phyloP scores from a whole-genome alignment of 1,140 invertebrate genomes.

The Euwallacea fornicatus region DNA sequence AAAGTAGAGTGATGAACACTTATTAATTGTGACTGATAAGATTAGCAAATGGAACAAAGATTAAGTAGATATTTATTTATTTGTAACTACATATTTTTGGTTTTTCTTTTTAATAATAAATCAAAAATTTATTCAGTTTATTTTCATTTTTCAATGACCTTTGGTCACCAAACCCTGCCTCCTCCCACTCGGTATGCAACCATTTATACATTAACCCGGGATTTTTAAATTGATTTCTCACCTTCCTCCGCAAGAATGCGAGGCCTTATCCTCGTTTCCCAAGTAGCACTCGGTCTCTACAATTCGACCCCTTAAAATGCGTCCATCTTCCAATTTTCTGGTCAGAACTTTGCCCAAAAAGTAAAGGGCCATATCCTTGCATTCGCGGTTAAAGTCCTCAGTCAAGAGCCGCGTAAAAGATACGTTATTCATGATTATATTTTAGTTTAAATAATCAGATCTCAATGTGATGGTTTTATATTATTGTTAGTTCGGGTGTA shows the following conservation, averaged over 20 bases:
- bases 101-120: no score
- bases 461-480: not conserved
- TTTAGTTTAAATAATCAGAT: not conserved
- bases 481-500: not conserved
- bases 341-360: constrained; percentile 70
- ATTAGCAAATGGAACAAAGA: not conserved
- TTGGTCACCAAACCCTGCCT: no score
- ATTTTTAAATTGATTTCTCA: constrained; percentile 27
- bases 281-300: constrained; percentile 82
- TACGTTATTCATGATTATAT: not conserved
- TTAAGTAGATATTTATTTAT: not conserved
- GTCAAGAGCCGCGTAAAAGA: constrained; percentile 1
- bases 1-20: not conserved
- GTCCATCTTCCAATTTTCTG: constrained; percentile 58
- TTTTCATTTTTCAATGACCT: no score
- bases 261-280: constrained; percentile 72
- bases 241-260: constrained; percentile 62
- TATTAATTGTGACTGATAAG: not conserved
- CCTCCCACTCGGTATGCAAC: no score
- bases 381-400: constrained; percentile 41
- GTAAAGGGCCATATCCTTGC: constrained; percentile 60
- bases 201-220: not conserved
- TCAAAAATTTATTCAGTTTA: no score
- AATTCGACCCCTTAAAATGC: constrained; percentile 65
- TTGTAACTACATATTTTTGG: not conserved